These are phyloP conservation scores for Pangasius djambal DNA, from an alignment of 2,797 vertebrate species.

Conservation along the genomic window DNA sequence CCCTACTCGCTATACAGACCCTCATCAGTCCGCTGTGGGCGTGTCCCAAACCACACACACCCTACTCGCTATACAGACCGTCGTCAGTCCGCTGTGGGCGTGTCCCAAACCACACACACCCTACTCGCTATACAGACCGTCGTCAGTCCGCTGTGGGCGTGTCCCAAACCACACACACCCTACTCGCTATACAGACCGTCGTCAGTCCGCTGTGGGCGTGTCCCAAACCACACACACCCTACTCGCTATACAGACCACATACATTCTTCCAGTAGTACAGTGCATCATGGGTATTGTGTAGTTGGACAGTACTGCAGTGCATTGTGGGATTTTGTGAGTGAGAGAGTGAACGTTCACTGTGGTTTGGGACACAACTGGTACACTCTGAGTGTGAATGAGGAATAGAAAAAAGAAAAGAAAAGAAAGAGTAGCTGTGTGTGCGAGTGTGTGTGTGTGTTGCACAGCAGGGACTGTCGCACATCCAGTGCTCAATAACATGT, in stretches of 20 bases:
- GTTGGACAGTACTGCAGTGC: not conserved
- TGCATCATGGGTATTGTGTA: not conserved
- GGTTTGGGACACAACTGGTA: not conserved
- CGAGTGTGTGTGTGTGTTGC: not conserved
- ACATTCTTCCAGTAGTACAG: not conserved
- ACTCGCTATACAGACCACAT: not conserved
- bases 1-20: not conserved
- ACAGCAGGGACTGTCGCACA: not conserved
- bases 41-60: not conserved
- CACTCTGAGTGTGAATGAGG: not conserved
- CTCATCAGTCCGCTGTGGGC: not conserved
- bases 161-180: not conserved
- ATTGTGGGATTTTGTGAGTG: not conserved
- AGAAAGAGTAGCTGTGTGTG: not conserved
- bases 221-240: not conserved
- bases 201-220: not conserved
- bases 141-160: not conserved
- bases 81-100: not conserved
- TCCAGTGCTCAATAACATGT: conserved; percentile 26
- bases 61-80: not conserved
- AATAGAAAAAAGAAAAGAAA: not conserved
- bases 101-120: not conserved
- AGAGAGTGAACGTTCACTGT: not conserved
- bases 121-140: not conserved
- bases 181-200: not conserved